phyloP scores from a whole-genome alignment of 1,140 invertebrate species.

The Heterodera carotae region DNA sequence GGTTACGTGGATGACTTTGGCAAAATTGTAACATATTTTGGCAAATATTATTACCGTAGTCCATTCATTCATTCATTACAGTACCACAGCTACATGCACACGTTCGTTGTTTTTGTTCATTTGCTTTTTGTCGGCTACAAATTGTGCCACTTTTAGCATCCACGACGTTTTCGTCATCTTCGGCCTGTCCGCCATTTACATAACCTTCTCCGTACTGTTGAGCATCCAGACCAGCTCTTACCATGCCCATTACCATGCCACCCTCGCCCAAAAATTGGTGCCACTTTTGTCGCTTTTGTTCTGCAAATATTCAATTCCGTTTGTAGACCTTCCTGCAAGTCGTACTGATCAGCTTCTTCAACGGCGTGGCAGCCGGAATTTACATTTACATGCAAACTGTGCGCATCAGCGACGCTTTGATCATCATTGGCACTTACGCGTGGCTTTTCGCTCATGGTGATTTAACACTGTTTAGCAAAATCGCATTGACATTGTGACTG shows the following conservation, averaged over 20 bases:
- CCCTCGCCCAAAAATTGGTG: conserved; percentile 26
- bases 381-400: conserved; percentile 36
- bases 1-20: conserved; percentile 23
- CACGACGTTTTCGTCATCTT: conserved; percentile 29
- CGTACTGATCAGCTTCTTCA: conserved; percentile 37
- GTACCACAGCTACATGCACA: conserved; percentile 16
- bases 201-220: conserved; percentile 18
- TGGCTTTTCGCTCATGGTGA: conserved; percentile 40
- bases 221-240: conserved; percentile 4
- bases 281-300: neutral
- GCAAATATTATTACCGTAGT: neutral
- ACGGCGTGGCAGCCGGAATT: conserved; percentile 34
- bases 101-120: neutral
- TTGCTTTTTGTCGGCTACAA: neutral
- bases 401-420: conserved; percentile 31
- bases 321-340: conserved; percentile 38
- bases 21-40: neutral
- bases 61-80: neutral
- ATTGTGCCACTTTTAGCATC: neutral
- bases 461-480: neutral
- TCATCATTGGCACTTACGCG: conserved; percentile 32
- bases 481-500: neutral
- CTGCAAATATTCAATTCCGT: neutral
- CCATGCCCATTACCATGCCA: conserved; percentile 7
- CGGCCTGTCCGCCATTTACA: conserved; percentile 23